phyloP scores from a whole-genome alignment of 2,797 vertebrate genomes.

The Helarctos malayanus region DNA sequence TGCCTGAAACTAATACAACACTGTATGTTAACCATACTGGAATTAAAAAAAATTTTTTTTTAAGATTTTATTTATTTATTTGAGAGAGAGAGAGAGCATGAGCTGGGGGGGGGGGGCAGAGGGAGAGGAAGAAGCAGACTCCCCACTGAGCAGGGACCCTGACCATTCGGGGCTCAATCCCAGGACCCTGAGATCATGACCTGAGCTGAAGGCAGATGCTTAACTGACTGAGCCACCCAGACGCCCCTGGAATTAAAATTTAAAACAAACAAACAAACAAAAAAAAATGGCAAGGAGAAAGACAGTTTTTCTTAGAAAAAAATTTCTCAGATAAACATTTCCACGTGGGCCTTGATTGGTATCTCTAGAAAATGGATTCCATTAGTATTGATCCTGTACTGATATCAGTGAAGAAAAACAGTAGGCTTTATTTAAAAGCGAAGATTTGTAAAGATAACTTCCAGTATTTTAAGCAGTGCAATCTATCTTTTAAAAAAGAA shows the following conservation, averaged over 20 bases:
- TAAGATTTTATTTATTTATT: not conserved
- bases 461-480: not conserved
- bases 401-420: not conserved
- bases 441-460: slow-evolving; percentile 21
- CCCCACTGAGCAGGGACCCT: not conserved
- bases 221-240: not conserved
- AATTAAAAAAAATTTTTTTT: not conserved
- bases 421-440: not conserved
- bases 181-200: not conserved
- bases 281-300: not conserved
- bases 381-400: not conserved
- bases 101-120: not conserved
- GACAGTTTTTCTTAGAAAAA: not conserved
- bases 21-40: not conserved
- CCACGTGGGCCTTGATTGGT: not conserved
- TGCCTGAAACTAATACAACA: not conserved
- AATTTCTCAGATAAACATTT: slow-evolving; percentile 5
- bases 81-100: not conserved
- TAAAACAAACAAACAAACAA: not conserved
- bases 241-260: not conserved
- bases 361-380: not conserved
- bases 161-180: not conserved
- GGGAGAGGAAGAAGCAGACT: not conserved
- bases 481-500: not conserved
- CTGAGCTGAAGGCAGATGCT: not conserved